phyloP scores from a whole-genome alignment of 2,113 vertebrate genomes.

The Orycteropus afer region DNA sequence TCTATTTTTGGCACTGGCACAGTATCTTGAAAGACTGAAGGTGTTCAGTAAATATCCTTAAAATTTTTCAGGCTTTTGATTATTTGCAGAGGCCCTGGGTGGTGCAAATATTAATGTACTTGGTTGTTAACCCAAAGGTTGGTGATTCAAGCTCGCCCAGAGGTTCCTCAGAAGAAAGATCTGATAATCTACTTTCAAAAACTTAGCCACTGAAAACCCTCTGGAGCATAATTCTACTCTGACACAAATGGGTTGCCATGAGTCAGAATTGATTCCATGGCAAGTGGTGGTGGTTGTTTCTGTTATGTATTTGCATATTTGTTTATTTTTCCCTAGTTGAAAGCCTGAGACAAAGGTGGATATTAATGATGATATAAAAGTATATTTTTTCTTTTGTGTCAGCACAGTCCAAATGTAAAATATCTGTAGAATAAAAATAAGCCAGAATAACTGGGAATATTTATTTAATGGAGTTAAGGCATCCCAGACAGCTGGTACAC shows the following conservation, averaged over 20 bases:
- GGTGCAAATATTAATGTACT: too few species aligned
- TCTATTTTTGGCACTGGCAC: conserved; percentile 21
- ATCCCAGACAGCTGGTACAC: background rate
- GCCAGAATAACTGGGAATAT: background rate
- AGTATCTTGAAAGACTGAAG: conserved; percentile 39
- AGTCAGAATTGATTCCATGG: too few species aligned
- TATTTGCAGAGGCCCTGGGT: background rate
- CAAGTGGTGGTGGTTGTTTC: too few species aligned
- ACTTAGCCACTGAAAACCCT: too few species aligned
- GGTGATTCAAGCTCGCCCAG: too few species aligned
- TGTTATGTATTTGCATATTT: conserved; percentile 43
- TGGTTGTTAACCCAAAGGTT: too few species aligned
- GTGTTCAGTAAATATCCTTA: conserved; percentile 35
- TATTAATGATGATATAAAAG: conserved; percentile 46
- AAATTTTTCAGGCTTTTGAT: conserved; percentile 39
- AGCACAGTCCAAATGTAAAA: conserved; percentile 19
- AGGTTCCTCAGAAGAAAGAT: too few species aligned
- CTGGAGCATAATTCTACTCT: too few species aligned
- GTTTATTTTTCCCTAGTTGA: conserved; percentile 45
- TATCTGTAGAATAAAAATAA: conserved; percentile 54
- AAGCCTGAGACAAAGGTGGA: background rate
- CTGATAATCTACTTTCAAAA: too few species aligned
- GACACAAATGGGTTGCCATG: too few species aligned
- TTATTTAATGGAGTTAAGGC: background rate
- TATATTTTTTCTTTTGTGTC: conserved; percentile 43